Evolutionary conservation across 2,113 vertebrate species (phyloP).

Genomic region (Gambusia holbrooki): DNA sequence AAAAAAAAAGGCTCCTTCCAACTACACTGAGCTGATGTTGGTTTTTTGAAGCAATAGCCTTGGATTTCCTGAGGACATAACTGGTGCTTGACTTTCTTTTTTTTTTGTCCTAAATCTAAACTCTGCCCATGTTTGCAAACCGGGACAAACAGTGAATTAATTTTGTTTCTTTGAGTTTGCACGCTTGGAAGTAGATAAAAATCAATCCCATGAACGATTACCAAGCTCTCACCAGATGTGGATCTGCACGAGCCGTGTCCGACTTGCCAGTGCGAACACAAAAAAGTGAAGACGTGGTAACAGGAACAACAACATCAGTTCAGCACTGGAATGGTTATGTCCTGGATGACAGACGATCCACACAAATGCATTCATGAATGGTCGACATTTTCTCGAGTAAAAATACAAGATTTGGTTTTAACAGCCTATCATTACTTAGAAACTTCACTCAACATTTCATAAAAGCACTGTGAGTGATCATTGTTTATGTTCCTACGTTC

Average conservation of each 20-base stretch:
- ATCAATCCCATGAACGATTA: constrained; percentile 1
- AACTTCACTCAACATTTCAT: background rate
- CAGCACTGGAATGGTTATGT: background rate
- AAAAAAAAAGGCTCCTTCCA: background rate
- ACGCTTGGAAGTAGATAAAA: constrained; percentile 18
- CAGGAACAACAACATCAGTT: background rate
- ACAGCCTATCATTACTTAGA: background rate
- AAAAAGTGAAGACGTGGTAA: no score
- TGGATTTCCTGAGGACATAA: constrained; percentile 40
- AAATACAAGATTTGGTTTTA: no score
- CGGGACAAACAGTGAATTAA: constrained; percentile 11
- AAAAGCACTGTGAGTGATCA: background rate
- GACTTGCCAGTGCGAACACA: background rate
- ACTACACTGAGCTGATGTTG: background rate
- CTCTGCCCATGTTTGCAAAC: constrained; percentile 16
- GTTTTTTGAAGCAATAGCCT: constrained; percentile 5
- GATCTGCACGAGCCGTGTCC: background rate
- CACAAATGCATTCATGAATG: background rate
- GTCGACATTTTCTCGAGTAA: background rate
- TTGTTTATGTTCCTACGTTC: background rate
- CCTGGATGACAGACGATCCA: background rate
- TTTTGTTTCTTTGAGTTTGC: constrained; percentile 18
- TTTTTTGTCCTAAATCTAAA: constrained; percentile 1
- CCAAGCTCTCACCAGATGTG: background rate
- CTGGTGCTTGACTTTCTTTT: constrained; percentile 24